Conservation (phyloP, 2,888 invertebrate genomes). For the Troides oblongomaculatus region DNA sequence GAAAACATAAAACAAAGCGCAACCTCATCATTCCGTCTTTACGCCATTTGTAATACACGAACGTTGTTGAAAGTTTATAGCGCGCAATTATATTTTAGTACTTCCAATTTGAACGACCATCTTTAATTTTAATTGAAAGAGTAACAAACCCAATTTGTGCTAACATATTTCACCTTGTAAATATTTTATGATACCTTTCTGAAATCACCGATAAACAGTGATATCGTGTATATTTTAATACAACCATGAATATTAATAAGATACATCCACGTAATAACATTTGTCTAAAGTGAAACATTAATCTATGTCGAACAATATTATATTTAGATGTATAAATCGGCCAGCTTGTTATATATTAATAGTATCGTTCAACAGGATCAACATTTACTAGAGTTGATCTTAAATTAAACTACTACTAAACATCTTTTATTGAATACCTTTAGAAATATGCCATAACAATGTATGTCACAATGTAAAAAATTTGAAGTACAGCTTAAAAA, state of each 20-base stretch:
- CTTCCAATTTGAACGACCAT: constrained; percentile 37
- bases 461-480: too few relatives aligned
- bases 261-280: constrained; percentile 12
- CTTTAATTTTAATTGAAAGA: constrained; percentile 28
- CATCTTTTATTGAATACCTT: too few relatives aligned
- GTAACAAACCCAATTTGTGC: not conserved
- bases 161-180: not conserved
- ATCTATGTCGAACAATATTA: constrained; percentile 14
- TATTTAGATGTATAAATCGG: constrained; percentile 1
- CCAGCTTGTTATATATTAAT: not conserved
- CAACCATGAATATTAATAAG: constrained; percentile 16
- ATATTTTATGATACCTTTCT: not conserved
- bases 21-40: constrained; percentile 36
- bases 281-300: constrained; percentile 16
- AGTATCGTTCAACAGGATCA: not conserved
- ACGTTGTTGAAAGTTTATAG: constrained; percentile 13
- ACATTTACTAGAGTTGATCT: too few relatives aligned
- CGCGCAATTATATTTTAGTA: constrained; percentile 39
- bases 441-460: too few relatives aligned
- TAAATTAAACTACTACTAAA: too few relatives aligned
- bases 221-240: not conserved
- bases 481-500: too few relatives aligned
- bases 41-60: constrained; percentile 5
- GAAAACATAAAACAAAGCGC: constrained; percentile 34
- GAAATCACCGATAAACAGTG: not conserved